phyloP scores from a whole-genome alignment of 2,888 invertebrate species.

The Zaprionus obscuricornis region DNA sequence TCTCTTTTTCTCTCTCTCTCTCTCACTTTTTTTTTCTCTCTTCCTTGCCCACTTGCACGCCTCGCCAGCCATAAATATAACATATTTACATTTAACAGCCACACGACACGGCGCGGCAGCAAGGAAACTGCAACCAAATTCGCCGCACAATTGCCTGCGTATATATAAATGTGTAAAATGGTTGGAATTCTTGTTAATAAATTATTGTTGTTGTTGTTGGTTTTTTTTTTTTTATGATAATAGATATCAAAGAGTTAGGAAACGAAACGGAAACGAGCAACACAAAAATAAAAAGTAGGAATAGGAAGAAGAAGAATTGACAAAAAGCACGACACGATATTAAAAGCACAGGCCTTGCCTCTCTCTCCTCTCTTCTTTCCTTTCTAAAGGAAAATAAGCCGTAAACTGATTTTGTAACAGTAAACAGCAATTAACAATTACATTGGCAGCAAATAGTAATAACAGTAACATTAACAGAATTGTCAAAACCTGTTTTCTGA shows the following conservation, averaged over 20 bases:
- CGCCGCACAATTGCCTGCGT: conserved; percentile 78
- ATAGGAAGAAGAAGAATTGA: not conserved
- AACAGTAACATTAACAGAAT: no score
- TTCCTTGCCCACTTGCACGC: conserved; percentile 52
- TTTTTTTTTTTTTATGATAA: conserved; percentile 69
- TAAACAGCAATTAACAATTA: not conserved
- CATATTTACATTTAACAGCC: conserved; percentile 49
- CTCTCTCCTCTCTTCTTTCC: no score
- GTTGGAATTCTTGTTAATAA: conserved; percentile 74
- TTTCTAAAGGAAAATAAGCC: no score
- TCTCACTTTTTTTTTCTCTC: conserved; percentile 43
- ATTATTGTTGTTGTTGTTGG: conserved; percentile 64
- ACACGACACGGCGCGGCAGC: conserved; percentile 47
- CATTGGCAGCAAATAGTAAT: no score
- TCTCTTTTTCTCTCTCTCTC: conserved; percentile 31
- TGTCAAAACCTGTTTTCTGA: no score
- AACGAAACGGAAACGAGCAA: conserved; percentile 43
- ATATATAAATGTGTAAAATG: conserved; percentile 74
- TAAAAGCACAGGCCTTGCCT: no score
- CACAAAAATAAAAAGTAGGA: conserved; percentile 17
- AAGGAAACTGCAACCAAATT: conserved; percentile 68
- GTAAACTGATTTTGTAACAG: no score
- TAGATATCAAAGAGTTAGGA: conserved; percentile 42
- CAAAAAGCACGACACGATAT: no score
- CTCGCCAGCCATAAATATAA: conserved; percentile 43